phyloP scores from a whole-genome alignment of 2,888 invertebrate species.

The Mesopsocus fuscifrons region DNA sequence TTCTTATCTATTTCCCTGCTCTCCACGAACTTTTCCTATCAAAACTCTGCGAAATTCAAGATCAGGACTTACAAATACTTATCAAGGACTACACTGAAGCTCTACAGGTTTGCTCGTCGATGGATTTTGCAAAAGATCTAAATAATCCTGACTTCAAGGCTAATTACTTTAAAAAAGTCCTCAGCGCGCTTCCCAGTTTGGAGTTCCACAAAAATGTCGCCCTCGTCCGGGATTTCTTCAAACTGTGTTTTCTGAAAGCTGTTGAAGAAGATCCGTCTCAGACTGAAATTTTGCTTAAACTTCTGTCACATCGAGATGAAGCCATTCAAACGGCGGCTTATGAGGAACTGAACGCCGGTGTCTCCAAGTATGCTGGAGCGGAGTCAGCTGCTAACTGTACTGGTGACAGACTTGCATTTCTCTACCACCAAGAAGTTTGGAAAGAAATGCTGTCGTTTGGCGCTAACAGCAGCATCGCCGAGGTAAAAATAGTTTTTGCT shows the following conservation, averaged over 20 bases:
- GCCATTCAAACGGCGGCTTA: background rate
- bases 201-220: slow-evolving; percentile 4
- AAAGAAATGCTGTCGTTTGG: background rate
- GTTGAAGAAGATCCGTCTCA: too few species aligned
- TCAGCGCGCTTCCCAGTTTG: too few species aligned
- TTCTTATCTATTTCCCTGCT: too few species aligned
- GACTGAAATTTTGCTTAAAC: slow-evolving; percentile 2
- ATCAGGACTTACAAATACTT: too few species aligned
- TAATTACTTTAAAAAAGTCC: too few species aligned
- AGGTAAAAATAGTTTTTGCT: too few species aligned
- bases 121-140: too few species aligned
- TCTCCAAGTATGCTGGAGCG: background rate
- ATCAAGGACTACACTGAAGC: too few species aligned
- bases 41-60: too few species aligned
- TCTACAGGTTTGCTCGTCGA: too few species aligned
- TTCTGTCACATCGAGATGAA: background rate
- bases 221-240: background rate
- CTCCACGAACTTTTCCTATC: too few species aligned
- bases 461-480: background rate
- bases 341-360: background rate
- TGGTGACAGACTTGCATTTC: background rate
- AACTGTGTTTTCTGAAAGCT: background rate
- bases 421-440: background rate
- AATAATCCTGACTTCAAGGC: too few species aligned
- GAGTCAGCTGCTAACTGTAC: background rate